Base-by-base conservation (phyloP, 2,113 vertebrate genomes). In the Perognathus longimembris region DNA sequence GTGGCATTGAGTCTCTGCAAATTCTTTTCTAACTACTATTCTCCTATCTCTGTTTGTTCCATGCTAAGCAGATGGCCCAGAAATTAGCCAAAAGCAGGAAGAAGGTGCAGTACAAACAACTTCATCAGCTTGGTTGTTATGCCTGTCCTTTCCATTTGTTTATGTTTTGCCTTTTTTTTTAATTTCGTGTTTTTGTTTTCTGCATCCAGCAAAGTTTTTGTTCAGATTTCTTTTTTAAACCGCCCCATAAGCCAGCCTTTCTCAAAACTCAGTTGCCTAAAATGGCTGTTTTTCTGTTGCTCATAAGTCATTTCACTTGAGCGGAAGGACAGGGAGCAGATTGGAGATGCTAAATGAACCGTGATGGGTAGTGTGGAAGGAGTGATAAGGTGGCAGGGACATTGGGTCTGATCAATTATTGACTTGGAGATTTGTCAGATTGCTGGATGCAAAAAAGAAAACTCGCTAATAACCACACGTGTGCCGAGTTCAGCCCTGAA, bases 61-160 rank as follows among this genome's bases (percentile, higher is more conserved):
- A 99, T 99, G 98, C 98, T 95, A 98, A 98, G 98, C 99, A 99
- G 99, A 99, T 98, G 98, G 99, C 99, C 98, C 99, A 99, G 99
- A 99, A 99, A 99, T 98, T 99, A 98, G 99, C 99, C 98, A 99
- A 99, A 98, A 99, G 98, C 99, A 99, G 98, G 98, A 99, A 99
- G 98, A 99, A 99, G 99, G 99, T 99, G 99, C 99, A 99, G 98
- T 99, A 99, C 98, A 97, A 96, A 98, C 97, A 97, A 98, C 96
- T 96, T 98, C 98, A 98, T 98, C 97, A 97, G 97, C 97, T 98
- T 98, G 97, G 94, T 61, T 98, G 97, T 98, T 98, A 97, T 98
- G 97, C 97, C 97, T 98, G 97, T 97, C 97, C 75, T 94, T 97
- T 97, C 97, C 97, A 96, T 96, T 97, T 97, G 86, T 96, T 97